phyloP scores from a whole-genome alignment of 2,113 vertebrate species.

The Alosa alosa region DNA sequence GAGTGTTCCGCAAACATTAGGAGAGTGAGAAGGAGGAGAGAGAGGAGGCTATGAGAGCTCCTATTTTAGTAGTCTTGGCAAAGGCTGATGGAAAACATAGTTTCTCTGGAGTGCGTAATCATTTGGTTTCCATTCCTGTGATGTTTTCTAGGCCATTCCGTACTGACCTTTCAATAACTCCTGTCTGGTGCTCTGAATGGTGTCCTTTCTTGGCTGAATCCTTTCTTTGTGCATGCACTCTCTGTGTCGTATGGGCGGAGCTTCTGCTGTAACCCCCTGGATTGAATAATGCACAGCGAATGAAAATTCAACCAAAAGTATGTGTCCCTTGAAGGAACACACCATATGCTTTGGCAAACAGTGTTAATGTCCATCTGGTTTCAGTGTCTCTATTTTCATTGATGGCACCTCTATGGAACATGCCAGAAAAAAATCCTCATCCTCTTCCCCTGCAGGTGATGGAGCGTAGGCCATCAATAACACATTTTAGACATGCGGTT shows the following conservation, averaged over 20 bases:
- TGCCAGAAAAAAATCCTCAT: neutral
- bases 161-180: neutral
- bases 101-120: slow-evolving; percentile 11
- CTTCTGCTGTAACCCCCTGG: neutral
- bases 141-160: neutral
- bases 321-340: neutral
- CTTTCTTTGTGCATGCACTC: neutral
- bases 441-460: slow-evolving; percentile 5
- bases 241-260: neutral
- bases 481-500: slow-evolving; percentile 19
- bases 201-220: neutral
- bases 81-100: neutral
- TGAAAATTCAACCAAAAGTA: neutral
- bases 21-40: neutral
- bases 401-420: neutral
- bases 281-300: neutral
- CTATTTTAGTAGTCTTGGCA: slow-evolving; percentile 16
- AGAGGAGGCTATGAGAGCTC: neutral
- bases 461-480: slow-evolving; percentile 28
- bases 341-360: neutral
- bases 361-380: neutral
- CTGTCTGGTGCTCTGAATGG: neutral
- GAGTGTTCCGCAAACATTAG: neutral
- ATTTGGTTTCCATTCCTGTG: slow-evolving; percentile 18
- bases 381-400: neutral